Evolutionary conservation across 2,113 vertebrate genomes (phyloP), one percentile per base, ranked within the genome.

Genomic region (Sula dactylatra): DNA sequence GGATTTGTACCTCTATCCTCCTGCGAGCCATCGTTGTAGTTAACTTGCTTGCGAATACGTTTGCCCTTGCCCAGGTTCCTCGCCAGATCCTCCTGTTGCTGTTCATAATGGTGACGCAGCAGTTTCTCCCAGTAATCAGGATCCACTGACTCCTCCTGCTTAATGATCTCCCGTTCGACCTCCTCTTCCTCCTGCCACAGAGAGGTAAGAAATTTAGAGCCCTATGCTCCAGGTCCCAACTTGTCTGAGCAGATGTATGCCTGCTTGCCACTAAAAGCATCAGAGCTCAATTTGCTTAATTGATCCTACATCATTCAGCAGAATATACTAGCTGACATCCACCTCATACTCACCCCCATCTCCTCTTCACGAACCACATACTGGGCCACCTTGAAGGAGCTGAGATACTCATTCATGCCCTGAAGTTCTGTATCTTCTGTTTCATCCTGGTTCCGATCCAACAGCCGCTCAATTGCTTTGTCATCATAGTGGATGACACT

Each of bases 51-150:
- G 98, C 99, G 99, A 42, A 99, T 99, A 94, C 99, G 98, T 97
- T 99, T 99, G 97, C 99, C 99, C 98, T 99, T 99, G 97, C 99
- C 99, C 98, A 99, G 96, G 93, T 99, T 99, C 82, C 99, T 99
- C 89, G 99, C 99, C 42, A 99, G 98, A 96, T 99, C 99, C 93
- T 99, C 99, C 91, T 99, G 99, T 76, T 99, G 99, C 97, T 99
- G 99, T 97, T 99, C 99, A 8, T 99, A 99, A 98, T 99, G 99
- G 96, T 99, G 99, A 44, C 99, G 98, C 64, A 99, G 98, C 93
- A 99, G 98, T 96, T 99, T 99, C 98, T 99, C 99, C 99, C 99
- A 99, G 97, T 99, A 99, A 97, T 99, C 99, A 4, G 99, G 99
- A 96, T 99, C 99, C 79, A 99, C 99, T 2, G 99, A 99, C 94